A percentile compares a stretch with the other conserved stretches of the same genome.
These are phyloP conservation scores for Cyclura pinguis DNA, from an alignment of 2,797 vertebrate genomes.

Conservation along the genomic window DNA sequence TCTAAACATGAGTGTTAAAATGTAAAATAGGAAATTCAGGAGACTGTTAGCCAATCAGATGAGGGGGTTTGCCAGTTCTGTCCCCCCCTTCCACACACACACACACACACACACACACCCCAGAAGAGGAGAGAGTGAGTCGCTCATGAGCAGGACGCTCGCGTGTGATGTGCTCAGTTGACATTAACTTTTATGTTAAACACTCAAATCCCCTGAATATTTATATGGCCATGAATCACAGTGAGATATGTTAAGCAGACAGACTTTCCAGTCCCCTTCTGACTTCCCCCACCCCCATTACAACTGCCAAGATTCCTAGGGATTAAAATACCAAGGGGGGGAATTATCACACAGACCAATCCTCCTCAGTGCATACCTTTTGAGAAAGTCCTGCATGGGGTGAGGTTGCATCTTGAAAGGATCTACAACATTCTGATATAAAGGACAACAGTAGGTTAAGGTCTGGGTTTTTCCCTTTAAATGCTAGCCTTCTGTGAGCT, in stretches of 20 bases:
- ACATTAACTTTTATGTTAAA: not conserved
- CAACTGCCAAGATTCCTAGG: not conserved
- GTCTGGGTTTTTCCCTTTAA: no score
- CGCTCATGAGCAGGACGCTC: constrained; percentile 2
- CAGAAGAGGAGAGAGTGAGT: constrained; percentile 30
- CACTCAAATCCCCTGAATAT: constrained; percentile 40
- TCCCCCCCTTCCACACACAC: not conserved
- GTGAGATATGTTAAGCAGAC: not conserved
- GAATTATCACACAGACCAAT: not conserved
- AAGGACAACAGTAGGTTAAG: no score
- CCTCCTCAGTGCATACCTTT: not conserved
- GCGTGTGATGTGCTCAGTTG: constrained; percentile 14
- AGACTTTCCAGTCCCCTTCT: not conserved
- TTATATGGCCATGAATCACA: constrained; percentile 2
- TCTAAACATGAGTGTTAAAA: constrained; percentile 60
- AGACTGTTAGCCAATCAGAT: constrained; percentile 35
- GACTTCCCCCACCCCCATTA: not conserved
- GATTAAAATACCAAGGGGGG: not conserved
- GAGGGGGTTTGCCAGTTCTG: constrained; percentile 35
- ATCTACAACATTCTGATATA: no score
- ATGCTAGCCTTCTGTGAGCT: no score
- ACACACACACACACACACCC: no score
- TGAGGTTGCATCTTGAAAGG: no score
- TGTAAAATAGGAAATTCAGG: constrained; percentile 38
- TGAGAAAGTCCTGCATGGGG: no score